Evolutionary conservation across 2,797 vertebrate genomes (phyloP).

Genomic region (Sebastes trivittatus): DNA sequence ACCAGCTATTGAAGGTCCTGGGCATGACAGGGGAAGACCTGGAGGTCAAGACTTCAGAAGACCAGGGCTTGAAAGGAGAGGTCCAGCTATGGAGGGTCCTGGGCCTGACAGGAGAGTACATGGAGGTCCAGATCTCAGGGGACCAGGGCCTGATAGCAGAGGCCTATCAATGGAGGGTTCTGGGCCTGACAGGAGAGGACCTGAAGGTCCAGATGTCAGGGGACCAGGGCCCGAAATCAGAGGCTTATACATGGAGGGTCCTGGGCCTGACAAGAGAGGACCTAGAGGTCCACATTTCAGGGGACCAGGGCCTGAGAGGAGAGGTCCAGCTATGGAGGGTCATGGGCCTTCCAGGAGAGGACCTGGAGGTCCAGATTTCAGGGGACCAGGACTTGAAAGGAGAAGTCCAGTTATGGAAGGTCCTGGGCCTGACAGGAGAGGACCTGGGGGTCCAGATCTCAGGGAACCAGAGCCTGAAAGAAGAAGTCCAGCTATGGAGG

Average conservation of each 20-base stretch:
- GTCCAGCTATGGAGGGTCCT: not conserved
- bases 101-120: not conserved
- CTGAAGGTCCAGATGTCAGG: not conserved
- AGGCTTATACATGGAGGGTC: not conserved
- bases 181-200: not conserved
- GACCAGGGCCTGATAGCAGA: constrained; percentile 3
- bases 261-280: not conserved
- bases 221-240: not conserved
- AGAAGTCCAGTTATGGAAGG: not conserved
- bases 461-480: not conserved
- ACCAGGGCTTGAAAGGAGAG: constrained; percentile 18
- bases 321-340: not conserved
- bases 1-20: not conserved
- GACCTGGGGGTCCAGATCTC: not conserved
- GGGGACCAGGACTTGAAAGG: not conserved
- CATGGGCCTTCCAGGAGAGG: constrained; percentile 5
- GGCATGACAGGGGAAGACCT: not conserved
- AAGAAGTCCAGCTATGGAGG: not conserved
- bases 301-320: not conserved
- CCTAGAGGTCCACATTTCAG: constrained; percentile 1
- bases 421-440: not conserved
- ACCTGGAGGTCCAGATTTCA: constrained; percentile 31
- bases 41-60: constrained; percentile 16
- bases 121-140: not conserved
- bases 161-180: not conserved